These are phyloP conservation scores for Macropus fuliginosus DNA, from an alignment of 2,797 vertebrate genomes.

Conservation along the genomic window DNA sequence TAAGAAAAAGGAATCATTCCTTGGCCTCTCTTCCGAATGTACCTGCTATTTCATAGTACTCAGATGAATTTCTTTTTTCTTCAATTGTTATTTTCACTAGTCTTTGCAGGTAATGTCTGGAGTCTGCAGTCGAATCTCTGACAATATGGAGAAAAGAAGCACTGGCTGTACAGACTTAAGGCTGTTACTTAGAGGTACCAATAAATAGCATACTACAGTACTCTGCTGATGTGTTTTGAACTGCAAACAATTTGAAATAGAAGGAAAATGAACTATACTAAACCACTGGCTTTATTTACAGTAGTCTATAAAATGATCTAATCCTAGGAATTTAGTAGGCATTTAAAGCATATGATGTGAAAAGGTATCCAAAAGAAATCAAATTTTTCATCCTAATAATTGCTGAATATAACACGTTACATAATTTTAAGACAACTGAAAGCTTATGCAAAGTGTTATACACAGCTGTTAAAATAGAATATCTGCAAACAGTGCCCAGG, in stretches of 20 bases:
- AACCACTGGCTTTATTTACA: constrained; percentile 63
- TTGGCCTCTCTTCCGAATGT: constrained; percentile 81
- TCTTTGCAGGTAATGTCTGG: constrained; percentile 78
- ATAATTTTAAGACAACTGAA: constrained; percentile 48
- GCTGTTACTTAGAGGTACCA: constrained; percentile 69
- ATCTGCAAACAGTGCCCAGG: constrained; percentile 66
- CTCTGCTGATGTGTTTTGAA: constrained; percentile 54
- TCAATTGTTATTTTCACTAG: constrained; percentile 79
- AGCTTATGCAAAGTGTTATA: constrained; percentile 35
- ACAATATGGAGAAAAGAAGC: constrained; percentile 64
- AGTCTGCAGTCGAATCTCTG: constrained; percentile 60
- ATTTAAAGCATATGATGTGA: constrained; percentile 52
- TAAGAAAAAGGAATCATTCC: constrained; percentile 83
- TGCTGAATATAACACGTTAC: constrained; percentile 41
- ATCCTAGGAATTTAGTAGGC: constrained; percentile 30
- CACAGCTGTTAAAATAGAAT: constrained; percentile 69
- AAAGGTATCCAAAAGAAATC: constrained; percentile 66
- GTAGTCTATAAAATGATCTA: constrained; percentile 58
- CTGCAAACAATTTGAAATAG: constrained; percentile 47
- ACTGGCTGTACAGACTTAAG: constrained; percentile 71
- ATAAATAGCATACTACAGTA: constrained; percentile 65
- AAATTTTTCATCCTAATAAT: constrained; percentile 45
- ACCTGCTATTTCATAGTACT: constrained; percentile 81
- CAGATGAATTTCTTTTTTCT: constrained; percentile 84
- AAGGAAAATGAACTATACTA: constrained; percentile 25